Evolutionary conservation across 2,888 invertebrate species (phyloP).

Genomic region (Leptopterna dolabrata): DNA sequence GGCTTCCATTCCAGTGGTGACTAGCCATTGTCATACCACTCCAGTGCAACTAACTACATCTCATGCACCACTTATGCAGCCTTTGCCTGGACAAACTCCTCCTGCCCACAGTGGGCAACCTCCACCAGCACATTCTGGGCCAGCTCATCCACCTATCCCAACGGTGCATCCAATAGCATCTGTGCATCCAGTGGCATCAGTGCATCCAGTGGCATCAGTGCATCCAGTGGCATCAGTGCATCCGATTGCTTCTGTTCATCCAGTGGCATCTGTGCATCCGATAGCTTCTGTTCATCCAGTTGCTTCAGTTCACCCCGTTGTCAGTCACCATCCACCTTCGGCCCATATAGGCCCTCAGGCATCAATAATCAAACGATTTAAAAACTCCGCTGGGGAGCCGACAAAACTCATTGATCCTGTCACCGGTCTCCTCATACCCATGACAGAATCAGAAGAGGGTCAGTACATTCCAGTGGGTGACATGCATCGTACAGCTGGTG

Average conservation of each 20-base stretch:
- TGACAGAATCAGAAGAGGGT: slow-evolving; percentile 78
- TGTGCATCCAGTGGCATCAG: not conserved
- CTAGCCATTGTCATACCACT: not conserved
- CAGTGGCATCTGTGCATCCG: not conserved
- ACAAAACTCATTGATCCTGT: slow-evolving; percentile 80
- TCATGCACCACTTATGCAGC: slow-evolving; percentile 4
- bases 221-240: not conserved
- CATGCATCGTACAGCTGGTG: slow-evolving; percentile 36
- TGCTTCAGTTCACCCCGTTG: slow-evolving; percentile 25
- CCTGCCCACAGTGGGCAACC: slow-evolving; percentile 9
- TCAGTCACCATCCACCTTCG: slow-evolving; percentile 67
- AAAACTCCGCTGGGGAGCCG: slow-evolving; percentile 69
- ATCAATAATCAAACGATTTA: slow-evolving; percentile 23
- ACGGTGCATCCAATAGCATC: not conserved
- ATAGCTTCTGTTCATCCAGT: not conserved
- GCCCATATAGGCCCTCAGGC: slow-evolving; percentile 65
- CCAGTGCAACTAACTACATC: slow-evolving; percentile 23
- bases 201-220: slow-evolving; percentile 3
- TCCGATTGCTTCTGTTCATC: slow-evolving; percentile 21
- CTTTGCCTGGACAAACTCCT: slow-evolving; percentile 12
- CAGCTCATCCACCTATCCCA: not conserved
- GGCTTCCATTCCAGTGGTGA: slow-evolving; percentile 59
- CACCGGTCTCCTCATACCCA: slow-evolving; percentile 77
- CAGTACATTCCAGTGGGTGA: slow-evolving; percentile 72
- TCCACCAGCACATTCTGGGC: slow-evolving; percentile 16